Evolutionary conservation across 2,797 vertebrate genomes (phyloP), one percentile per base, ranked within the genome.

Genomic region (Fistularia tabacaria): DNA sequence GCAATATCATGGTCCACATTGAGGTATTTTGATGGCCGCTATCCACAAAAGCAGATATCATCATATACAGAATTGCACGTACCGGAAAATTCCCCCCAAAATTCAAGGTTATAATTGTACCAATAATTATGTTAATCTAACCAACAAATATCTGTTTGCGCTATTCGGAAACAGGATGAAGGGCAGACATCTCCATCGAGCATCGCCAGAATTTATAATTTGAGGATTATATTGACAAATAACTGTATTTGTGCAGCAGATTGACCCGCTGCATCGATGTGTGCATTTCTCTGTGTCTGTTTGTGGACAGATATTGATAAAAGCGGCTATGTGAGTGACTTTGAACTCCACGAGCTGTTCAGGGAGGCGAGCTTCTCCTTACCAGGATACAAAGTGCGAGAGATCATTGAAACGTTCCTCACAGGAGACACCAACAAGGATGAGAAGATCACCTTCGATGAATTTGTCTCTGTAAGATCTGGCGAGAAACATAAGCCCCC

Each of bases 341-440:
- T 93, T 38, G 97, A 99, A 76, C 93, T 99, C 15, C 96, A 99
- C 75, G 97, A 98, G 69, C 91, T 99, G 12, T 99, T 99, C 83
- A 94, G 92, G 76, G 95, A 99, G 82, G 97, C 96, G 3, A 95
- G 91, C 40, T 91, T 96, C 59, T 93, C 92, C 13, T 82, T 98
- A 62, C 96, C 97, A 6, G 97, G 95, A 7, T 99, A 97, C 88
- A 93, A 91, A 78, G 92, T 99, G 38, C 88, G 97, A 1, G 95
- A 99, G 68, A 96, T 99, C 10, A 83, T 93, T 7, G 94, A 97
- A 81, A 95, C 92, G 68, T 93, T 99, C 67, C 77, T 96, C 3
- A 87, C 91, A 1, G 92, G 93, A 14, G 97, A 99, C 72, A 92
- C 83, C 81, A 97, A 92, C 89, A 98, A 95, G 79, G 97, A 99